Base-by-base conservation (phyloP, 2,113 vertebrate genomes). In the Pyrgilauda ruficollis region DNA sequence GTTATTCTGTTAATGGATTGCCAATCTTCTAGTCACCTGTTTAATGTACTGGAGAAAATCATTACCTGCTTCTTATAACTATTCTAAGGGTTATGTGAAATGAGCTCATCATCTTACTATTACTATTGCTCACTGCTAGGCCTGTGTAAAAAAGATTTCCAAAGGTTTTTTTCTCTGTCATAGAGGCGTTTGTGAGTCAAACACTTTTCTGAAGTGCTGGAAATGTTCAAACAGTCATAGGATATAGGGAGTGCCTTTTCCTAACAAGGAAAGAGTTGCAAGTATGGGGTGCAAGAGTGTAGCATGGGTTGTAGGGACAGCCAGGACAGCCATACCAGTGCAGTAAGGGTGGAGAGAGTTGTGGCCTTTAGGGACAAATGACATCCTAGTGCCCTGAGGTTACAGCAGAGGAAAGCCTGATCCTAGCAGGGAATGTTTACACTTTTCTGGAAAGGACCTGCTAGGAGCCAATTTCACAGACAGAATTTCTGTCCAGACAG, bases 21-120 rank as follows among this genome's bases (percentile, higher is more conserved):
- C 69, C 93, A 72, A 75, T 91, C 82, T 89, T 93, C 84, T 85
- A 89, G 46, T 85, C 81, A 95, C 70, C 67, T 73, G 43, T 80
- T 94, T 96, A 96, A 80, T 93, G 82, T 89, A 62, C 74, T 89
- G 85, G 59, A 91, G 70, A 91, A 97, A 95, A 82, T 64, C 33
- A 91, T 96, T 95, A 85, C 67, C 53, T 73, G 28, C 77, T 82
- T 87, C 77, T 83, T 43, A 26, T 90, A 92, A 85, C 62, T 76
- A 1, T 93, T 94, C 28, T 62, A 83, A 92, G n/a, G 75, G 20
- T 91, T 93, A 56, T 37, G 22, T 80, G 62, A 93, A 91, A 93
- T 61, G 49, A 91, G 43, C 37, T 88, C 53, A 58, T 87, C 81
- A 46, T 90, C 68, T 55, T 50, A 47, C 78, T 63, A 56, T 12